Conservation (phyloP, 1,140 invertebrate genomes). For the Diabrotica virgifera region DNA sequence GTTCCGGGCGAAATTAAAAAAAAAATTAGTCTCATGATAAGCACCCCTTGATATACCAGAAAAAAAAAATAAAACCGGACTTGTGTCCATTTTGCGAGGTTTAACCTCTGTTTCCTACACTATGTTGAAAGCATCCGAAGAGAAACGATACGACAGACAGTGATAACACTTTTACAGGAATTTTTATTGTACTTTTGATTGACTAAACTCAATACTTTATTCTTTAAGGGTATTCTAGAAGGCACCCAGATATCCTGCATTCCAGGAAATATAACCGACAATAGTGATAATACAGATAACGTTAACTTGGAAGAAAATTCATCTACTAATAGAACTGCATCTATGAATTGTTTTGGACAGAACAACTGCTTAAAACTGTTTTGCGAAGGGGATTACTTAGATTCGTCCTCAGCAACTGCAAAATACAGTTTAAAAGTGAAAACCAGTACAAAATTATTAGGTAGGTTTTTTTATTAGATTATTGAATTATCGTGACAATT, state of each 20-base stretch:
- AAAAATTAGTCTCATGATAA: too few species aligned
- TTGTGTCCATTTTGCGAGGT: too few species aligned
- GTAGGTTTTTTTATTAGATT: not conserved
- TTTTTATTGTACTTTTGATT: not conserved
- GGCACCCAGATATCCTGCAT: conserved; percentile 4
- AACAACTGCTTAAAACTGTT: conserved; percentile 1
- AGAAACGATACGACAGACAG: too few species aligned
- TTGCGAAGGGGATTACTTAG: conserved; percentile 10
- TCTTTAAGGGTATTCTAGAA: not conserved
- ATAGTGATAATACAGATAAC: not conserved
- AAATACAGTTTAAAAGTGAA: conserved; percentile 7
- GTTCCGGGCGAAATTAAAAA: too few species aligned
- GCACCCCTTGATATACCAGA: too few species aligned
- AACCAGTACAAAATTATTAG: conserved; percentile 13
- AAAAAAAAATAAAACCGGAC: too few species aligned
- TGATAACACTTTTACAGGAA: too few species aligned
- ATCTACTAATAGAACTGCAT: not conserved
- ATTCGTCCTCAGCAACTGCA: conserved; percentile 4
- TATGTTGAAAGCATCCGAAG: too few species aligned
- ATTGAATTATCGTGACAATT: too few species aligned
- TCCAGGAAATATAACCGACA: not conserved
- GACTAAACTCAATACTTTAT: not conserved
- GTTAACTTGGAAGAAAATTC: not conserved
- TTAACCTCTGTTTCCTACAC: too few species aligned
- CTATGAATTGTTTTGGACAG: not conserved